Conservation (phyloP, 2,797 vertebrate genomes). For the Hippocampus kuda region DNA sequence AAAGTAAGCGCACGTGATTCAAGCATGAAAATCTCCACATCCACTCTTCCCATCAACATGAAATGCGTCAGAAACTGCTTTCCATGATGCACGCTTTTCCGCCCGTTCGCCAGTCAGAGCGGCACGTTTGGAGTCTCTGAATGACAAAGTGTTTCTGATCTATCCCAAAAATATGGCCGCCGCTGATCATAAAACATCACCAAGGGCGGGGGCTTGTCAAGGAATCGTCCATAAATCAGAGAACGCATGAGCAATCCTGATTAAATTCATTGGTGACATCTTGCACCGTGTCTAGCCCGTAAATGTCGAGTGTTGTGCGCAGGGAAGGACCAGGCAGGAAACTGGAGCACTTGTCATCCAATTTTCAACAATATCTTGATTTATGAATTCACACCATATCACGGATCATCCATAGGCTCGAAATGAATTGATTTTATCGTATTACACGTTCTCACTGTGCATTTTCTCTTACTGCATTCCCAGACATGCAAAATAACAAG, state of each 20-base stretch:
- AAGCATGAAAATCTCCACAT: not conserved
- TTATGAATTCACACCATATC: not conserved
- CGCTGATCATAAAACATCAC: slow-evolving; percentile 1
- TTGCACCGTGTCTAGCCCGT: not conserved
- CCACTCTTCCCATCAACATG: not conserved
- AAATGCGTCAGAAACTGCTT: not conserved
- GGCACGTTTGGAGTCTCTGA: not conserved
- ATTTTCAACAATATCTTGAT: not conserved
- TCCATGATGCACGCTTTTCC: not conserved
- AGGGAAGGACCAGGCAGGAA: not conserved
- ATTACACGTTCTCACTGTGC: not conserved
- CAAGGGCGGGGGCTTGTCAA: slow-evolving; percentile 3
- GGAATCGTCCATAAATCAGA: slow-evolving; percentile 2
- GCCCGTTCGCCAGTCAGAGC: not conserved
- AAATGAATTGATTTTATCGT: not conserved
- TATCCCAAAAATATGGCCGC: not conserved
- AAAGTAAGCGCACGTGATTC: not conserved
- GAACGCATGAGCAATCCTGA: not conserved
- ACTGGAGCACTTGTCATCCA: not conserved
- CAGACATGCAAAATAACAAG: not conserved
- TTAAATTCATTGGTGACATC: slow-evolving; percentile 9
- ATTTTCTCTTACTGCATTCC: no score
- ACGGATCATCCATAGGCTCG: not conserved
- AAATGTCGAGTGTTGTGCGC: not conserved
- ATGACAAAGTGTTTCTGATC: slow-evolving; percentile 1